Conservation (phyloP, 2,797 vertebrate genomes). For the Anolis apletophallus region DNA sequence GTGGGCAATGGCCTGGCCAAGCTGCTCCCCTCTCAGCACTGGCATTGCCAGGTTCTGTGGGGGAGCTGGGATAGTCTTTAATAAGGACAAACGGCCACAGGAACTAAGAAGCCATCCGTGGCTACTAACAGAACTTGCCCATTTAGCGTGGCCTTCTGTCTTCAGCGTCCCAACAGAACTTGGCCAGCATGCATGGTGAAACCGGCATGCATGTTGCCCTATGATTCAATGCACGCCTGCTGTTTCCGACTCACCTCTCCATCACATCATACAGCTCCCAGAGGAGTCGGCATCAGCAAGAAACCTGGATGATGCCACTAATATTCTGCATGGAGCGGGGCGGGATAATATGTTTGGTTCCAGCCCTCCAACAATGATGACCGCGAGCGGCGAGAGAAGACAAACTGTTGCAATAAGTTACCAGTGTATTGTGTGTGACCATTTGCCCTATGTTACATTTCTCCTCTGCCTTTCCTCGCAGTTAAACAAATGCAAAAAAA, state of each 20-base stretch:
- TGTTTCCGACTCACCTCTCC: slow-evolving; percentile 14
- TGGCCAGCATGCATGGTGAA: slow-evolving; percentile 34
- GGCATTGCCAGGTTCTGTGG: neutral
- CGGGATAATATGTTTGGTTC: neutral
- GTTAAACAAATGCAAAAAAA: neutral
- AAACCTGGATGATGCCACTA: neutral
- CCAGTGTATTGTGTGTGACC: neutral
- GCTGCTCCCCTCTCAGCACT: neutral
- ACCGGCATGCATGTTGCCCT: slow-evolving; percentile 30
- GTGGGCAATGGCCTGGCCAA: neutral
- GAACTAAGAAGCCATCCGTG: neutral
- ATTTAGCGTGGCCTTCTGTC: slow-evolving; percentile 9
- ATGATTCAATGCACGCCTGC: slow-evolving; percentile 15
- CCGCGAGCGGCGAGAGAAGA: neutral
- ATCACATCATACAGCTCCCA: neutral
- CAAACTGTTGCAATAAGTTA: slow-evolving; percentile 33
- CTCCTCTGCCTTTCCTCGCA: neutral
- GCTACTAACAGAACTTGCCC: neutral
- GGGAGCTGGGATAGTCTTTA: neutral
- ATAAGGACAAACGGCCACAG: neutral
- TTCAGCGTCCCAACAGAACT: neutral
- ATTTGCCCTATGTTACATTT: neutral
- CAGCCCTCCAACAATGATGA: neutral
- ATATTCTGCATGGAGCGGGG: neutral
- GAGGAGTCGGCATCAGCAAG: neutral